A percentile compares a stretch with the other conserved stretches of the same genome.
Evolutionary conservation across 2,797 vertebrate species (phyloP).

Genomic region (Phrynocephalus guinanensis): DNA sequence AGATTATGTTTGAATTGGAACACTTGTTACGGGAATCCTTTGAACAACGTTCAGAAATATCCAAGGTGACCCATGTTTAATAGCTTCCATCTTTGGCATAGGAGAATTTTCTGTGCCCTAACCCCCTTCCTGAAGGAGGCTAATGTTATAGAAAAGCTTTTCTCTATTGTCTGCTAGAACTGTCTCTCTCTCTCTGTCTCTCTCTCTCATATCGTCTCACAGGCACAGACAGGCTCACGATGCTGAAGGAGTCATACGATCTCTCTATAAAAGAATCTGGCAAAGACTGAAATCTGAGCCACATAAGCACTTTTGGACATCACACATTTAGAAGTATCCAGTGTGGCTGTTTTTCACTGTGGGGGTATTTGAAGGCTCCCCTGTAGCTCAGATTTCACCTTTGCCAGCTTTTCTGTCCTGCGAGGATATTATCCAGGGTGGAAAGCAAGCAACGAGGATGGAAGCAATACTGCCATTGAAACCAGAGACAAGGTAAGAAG

Average conservation of each 20-base stretch:
- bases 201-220: background rate
- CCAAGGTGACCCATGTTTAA: slow-evolving; percentile 45
- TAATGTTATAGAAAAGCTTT: slow-evolving; percentile 30
- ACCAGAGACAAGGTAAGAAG: slow-evolving; percentile 60
- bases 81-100: slow-evolving; percentile 11
- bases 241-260: slow-evolving; percentile 63
- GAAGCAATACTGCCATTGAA: slow-evolving; percentile 52
- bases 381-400: slow-evolving; percentile 70
- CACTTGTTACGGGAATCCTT: slow-evolving; percentile 59
- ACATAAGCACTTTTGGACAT: background rate
- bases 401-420: slow-evolving; percentile 66
- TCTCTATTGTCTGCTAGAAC: slow-evolving; percentile 25
- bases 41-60: background rate
- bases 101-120: background rate
- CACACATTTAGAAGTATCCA: slow-evolving; percentile 30
- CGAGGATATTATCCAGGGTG: slow-evolving; percentile 67
- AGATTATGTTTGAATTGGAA: slow-evolving; percentile 63
- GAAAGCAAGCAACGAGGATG: slow-evolving; percentile 52
- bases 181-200: background rate
- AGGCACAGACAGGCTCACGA: slow-evolving; percentile 27
- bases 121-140: slow-evolving; percentile 46
- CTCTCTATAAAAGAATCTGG: slow-evolving; percentile 46
- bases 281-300: slow-evolving; percentile 18
- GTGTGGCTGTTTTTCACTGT: slow-evolving; percentile 56
- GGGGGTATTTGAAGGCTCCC: slow-evolving; percentile 48